Evolutionary conservation across 2,113 vertebrate species (phyloP).

Genomic region (Pao palembangensis): DNA sequence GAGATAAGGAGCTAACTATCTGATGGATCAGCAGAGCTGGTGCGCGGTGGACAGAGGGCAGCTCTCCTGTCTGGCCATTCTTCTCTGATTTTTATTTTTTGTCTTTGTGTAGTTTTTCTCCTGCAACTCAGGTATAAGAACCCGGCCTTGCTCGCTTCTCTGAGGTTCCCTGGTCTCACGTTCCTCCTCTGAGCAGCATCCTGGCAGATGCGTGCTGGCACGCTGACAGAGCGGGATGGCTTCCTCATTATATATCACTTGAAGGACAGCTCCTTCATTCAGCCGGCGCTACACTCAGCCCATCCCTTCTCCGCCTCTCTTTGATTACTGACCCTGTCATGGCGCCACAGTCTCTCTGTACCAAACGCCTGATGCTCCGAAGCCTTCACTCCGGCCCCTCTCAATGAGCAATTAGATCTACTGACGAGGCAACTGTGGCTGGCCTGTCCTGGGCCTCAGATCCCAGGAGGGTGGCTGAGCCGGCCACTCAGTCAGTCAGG

Average conservation of each 20-base stretch:
- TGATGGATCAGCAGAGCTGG: constrained; percentile 52
- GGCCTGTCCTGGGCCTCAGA: constrained; percentile 47
- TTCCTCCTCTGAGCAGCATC: constrained; percentile 35
- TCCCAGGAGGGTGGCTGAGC: constrained; percentile 42
- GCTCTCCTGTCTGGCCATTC: constrained; percentile 30
- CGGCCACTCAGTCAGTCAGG: constrained; percentile 56
- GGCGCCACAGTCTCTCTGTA: constrained; percentile 69
- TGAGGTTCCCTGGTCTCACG: constrained; percentile 38
- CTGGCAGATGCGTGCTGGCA: constrained; percentile 54
- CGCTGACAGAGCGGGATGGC: constrained; percentile 51
- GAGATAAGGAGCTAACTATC: constrained; percentile 61
- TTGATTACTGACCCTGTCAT: constrained; percentile 70
- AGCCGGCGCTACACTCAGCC: constrained; percentile 54
- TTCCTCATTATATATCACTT: constrained; percentile 65
- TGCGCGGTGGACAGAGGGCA: constrained; percentile 34
- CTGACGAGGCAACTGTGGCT: constrained; percentile 64
- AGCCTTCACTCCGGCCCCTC: constrained; percentile 49
- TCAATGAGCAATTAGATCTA: constrained; percentile 70
- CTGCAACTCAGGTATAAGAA: not conserved
- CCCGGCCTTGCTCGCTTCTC: not conserved
- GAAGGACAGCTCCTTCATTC: constrained; percentile 63
- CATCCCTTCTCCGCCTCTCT: constrained; percentile 60
- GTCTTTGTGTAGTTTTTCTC: constrained; percentile 4
- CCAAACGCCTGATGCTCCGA: constrained; percentile 59
- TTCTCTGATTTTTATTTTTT: constrained; percentile 19